A percentile compares a stretch with the other conserved stretches of the same genome.
Conservation (phyloP, 2,113 vertebrate genomes). For the Acanthisitta chloris region DNA sequence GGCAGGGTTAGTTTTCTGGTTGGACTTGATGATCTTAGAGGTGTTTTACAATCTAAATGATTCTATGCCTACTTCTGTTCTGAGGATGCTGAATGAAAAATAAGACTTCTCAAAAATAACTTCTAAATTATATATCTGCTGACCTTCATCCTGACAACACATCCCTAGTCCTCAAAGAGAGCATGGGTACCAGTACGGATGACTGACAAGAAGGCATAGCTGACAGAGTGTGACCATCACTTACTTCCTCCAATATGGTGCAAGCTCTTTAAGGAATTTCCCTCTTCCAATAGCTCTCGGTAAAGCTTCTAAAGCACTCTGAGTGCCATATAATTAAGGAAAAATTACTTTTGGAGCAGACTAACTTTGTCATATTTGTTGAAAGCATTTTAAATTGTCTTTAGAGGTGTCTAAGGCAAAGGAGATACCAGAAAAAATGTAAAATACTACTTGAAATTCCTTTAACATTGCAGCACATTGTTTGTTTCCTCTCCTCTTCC, state of each 20-base stretch:
- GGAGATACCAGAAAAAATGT: background rate
- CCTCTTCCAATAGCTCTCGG: background rate
- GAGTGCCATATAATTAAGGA: background rate
- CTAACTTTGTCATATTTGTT: background rate
- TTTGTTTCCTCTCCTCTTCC: background rate
- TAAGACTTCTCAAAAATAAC: background rate
- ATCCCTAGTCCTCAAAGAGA: background rate
- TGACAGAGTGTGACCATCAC: background rate
- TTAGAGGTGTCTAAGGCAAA: background rate
- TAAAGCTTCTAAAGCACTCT: background rate
- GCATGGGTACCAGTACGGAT: accelerated
- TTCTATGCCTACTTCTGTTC: background rate
- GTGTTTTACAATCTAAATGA: background rate
- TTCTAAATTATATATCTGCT: background rate
- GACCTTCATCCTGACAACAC: background rate
- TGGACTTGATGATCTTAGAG: background rate
- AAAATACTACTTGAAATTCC: background rate
- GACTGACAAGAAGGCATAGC: background rate
- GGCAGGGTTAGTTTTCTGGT: background rate
- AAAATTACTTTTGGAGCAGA: background rate
- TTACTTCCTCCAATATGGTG: background rate
- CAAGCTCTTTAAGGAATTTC: background rate
- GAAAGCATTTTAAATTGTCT: background rate
- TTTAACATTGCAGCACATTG: background rate
- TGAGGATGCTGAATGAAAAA: background rate